These are phyloP conservation scores for Stylophora pistillata DNA, from an alignment of 64 coral and sea anemone genomes.

Conservation along the genomic window DNA sequence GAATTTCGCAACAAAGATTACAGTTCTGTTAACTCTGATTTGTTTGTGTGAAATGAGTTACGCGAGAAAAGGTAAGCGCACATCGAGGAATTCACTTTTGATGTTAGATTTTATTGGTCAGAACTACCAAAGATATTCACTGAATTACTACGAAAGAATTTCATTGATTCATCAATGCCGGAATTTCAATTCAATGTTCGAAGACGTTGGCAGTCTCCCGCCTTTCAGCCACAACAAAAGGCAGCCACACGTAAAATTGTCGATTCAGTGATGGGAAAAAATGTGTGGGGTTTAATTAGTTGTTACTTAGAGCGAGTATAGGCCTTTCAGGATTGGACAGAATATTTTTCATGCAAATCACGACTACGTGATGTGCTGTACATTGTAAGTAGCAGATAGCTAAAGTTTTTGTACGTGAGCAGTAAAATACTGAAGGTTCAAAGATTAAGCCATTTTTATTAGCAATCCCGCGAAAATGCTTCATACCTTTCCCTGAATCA, in stretches of 20 bases:
- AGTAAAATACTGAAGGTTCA: background rate
- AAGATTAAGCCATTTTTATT: background rate
- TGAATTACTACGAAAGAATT: slow-evolving; percentile 32
- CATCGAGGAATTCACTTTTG: background rate
- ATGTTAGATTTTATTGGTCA: background rate
- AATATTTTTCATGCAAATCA: background rate
- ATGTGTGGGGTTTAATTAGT: background rate
- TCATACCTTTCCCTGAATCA: background rate
- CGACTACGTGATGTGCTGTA: slow-evolving; percentile 2
- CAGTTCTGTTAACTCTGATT: slow-evolving; percentile 8
- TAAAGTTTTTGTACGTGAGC: background rate
- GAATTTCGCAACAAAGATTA: slow-evolving; percentile 23
- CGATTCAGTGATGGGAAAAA: background rate
- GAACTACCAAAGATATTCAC: background rate
- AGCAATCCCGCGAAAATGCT: slow-evolving; percentile 9
- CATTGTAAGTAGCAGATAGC: background rate
- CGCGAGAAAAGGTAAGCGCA: slow-evolving; percentile 7
- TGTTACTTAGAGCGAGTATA: background rate
- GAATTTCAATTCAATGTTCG: background rate
- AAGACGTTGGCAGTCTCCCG: background rate
- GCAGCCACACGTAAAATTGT: background rate
- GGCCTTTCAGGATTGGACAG: background rate
- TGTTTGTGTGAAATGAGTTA: slow-evolving; percentile 8
- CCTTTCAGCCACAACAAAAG: slow-evolving; percentile 17
- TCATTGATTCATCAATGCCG: background rate